Evolutionary conservation across 2,113 vertebrate genomes (phyloP), one percentile per base, ranked within the genome.

Genomic region (Urocitellus parryii): DNA sequence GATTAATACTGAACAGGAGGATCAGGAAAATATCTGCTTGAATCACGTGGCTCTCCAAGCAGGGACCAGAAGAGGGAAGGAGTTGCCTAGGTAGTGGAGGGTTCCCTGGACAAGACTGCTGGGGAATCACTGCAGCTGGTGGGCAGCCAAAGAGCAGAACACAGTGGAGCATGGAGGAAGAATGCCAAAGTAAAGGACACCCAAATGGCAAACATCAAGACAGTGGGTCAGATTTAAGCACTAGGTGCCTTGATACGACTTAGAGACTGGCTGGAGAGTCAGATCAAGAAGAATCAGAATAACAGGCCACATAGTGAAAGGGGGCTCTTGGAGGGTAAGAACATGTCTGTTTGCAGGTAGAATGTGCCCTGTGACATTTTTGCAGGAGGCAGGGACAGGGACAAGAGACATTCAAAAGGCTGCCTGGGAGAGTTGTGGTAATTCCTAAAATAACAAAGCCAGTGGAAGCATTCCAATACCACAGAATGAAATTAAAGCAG

Each of bases 391-490:
- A 61, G 25, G 10, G 34, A 34, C 1, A 24, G 0, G 12, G 7
- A 16, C 16, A 48, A 17, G 32, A 82, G 25, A 63, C 53, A 61
- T 80, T 58, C 70, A 48, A 61, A 82, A 56, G 24, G 20, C 13
- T 83, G 27, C 48, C 63, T 70, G 1, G 22, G 25, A 48, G 29
- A 56, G 2, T 72, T 87, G 13, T 18, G 24, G 51, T 88, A 73
- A 80, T 93, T 65, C n/a, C 78, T 84, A 86, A 82, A 85, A 51
- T 82, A 74, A 74, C 56, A 91, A 45, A 95, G 1, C 18, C 63
- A 27, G 4, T 84, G 37, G 32, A 72, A 72, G 9, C 22, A 39
- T 63, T 56, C 16, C 16, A 86, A 1, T 34, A 9, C 6, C 34
- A 63, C 24, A 67, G 25, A 67, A 83, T 93, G 22, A 70, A 76